Evolutionary conservation across 1,140 invertebrate species (phyloP), one percentile per base, ranked within the genome.

Genomic region (Ceratosolen solmsi): DNA sequence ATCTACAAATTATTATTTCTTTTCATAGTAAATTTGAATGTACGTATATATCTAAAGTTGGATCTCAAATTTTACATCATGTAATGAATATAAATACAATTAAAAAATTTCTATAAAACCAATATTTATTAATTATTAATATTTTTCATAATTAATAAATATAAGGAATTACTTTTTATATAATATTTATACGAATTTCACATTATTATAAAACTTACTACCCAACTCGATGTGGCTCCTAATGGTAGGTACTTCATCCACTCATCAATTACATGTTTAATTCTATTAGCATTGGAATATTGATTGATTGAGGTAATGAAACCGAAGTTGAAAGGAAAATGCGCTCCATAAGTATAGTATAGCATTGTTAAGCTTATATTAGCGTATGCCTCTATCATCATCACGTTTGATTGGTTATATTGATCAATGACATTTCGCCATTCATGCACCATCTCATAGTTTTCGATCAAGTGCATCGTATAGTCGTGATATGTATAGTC

Each of bases 311-410:
- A 85, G 20, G 30, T 85, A 9, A 93, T 91, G 1, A 93, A 86
- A 51, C 91, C 88, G 74, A 94, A 94, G 88, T 95, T 95, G 84
- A 95, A 94, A 0, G 94, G 94, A 38, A 96, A 92, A 73, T 95
- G 92, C 0, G 93, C 92, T 2, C 94, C 94, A 17, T 85, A 78
- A 0, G 65, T 84, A 81, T 93, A 94, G 83, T 95, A 97, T 82
- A 92, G 91, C 87, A 95, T 93, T 9, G 93, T 93, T 2, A 93
- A 89, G 9, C 93, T 87, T 20, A 94, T 89, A 77, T 89, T 89
- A 1, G 93, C 93, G 85, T 96, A 96, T 3, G 93, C 94, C 90
- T 97, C 96, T 0, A 94, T 94, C 92, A 97, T 93, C 90, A 97
- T 93, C 3, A 96, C 92, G 8, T 38, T 54, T n/a, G 54, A 9